Percentiles rank a stretch among this genome's conserved stretches.
phyloP scores from a whole-genome alignment of 2,888 invertebrate species.

The Xestia rhomboidea region DNA sequence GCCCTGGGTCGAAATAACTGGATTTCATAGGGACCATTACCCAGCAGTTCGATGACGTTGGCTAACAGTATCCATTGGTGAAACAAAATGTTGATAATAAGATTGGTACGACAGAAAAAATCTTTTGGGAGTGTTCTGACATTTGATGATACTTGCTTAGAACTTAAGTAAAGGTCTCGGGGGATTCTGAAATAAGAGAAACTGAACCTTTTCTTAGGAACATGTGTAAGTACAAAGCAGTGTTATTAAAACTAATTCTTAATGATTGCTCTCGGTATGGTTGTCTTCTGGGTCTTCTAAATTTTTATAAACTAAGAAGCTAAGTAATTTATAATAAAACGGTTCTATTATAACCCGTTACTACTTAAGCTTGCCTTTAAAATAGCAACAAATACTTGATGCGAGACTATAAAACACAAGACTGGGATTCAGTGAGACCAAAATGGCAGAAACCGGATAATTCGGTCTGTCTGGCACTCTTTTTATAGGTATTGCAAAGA shows the following conservation, averaged over 20 bases:
- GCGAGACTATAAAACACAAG: conserved; percentile 7
- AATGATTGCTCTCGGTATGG: background rate
- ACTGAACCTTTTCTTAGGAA: background rate
- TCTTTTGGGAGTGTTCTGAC: background rate
- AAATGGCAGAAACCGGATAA: conserved; percentile 28
- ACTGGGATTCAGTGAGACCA: background rate
- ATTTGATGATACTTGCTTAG: background rate
- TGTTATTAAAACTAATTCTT: background rate
- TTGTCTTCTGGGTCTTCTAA: background rate
- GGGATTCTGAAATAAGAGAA: background rate
- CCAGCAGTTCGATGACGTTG: background rate
- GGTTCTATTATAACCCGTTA: background rate
- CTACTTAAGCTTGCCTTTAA: background rate
- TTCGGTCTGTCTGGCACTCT: background rate
- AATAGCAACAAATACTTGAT: conserved; percentile 1
- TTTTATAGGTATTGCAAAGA: conserved; percentile 18
- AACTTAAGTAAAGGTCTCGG: background rate
- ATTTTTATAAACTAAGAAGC: background rate
- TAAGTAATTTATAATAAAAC: background rate
- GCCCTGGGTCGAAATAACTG: background rate
- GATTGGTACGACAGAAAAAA: background rate
- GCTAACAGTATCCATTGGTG: background rate
- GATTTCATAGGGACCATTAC: background rate
- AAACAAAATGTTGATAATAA: background rate
- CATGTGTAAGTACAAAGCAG: background rate